Evolutionary conservation across 2,797 vertebrate genomes (phyloP).

Genomic region (Hyperoplus immaculatus): DNA sequence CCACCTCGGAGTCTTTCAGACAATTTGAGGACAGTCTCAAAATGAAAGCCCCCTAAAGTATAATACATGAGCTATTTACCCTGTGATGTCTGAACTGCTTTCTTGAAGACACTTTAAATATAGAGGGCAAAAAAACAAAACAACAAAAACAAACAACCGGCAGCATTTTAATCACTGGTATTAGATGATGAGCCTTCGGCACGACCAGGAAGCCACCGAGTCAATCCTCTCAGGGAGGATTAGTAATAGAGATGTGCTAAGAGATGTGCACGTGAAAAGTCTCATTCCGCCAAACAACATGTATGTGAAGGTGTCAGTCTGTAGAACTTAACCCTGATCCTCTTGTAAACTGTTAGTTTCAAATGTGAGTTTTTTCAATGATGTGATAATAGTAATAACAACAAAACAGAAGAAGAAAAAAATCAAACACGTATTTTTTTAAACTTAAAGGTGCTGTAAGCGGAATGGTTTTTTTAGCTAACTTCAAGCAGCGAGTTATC

Average conservation of each 20-base stretch:
- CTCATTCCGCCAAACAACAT: constrained; percentile 27
- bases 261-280: constrained; percentile 28
- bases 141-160: background rate
- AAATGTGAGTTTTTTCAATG: background rate
- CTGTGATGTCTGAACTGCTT: background rate
- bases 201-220: constrained; percentile 30
- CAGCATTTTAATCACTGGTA: constrained; percentile 10
- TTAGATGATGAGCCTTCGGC: constrained; percentile 40
- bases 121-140: background rate
- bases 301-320: background rate
- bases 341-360: background rate
- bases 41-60: too few species aligned
- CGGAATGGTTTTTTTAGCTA: too few species aligned
- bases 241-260: constrained; percentile 60
- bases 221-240: constrained; percentile 76
- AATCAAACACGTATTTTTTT: background rate
- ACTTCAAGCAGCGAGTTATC: too few species aligned
- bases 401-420: background rate
- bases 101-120: background rate
- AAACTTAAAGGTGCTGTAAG: too few species aligned
- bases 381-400: background rate
- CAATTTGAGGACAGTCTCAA: too few species aligned
- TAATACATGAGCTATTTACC: too few species aligned
- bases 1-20: too few species aligned
- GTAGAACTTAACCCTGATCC: background rate